Conservation (phyloP, 2,113 vertebrate species). For the Scalopus aquaticus region DNA sequence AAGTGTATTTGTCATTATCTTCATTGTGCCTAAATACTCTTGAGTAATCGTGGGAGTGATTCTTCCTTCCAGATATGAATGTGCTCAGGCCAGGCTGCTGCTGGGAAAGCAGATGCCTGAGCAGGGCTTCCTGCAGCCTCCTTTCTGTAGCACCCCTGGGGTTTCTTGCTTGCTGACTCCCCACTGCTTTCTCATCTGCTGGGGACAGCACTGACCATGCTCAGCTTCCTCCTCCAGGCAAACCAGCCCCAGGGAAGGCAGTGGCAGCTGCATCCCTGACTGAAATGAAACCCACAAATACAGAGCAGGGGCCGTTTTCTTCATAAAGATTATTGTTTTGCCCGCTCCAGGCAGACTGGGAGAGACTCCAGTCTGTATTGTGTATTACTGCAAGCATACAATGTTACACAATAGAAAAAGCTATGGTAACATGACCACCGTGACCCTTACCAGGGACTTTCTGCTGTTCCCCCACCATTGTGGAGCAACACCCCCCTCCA, state of each 20-base stretch:
- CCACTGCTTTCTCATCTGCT: background rate
- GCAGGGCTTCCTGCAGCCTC: background rate
- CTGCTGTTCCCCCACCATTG: too few relatives aligned
- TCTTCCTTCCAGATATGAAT: background rate
- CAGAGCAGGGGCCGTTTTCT: background rate
- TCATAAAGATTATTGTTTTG: background rate
- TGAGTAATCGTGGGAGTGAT: background rate
- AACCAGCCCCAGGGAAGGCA: background rate
- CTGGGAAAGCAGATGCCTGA: background rate
- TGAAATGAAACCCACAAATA: background rate
- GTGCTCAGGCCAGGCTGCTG: background rate
- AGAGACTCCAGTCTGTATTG: background rate
- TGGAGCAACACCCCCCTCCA: background rate
- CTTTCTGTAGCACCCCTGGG: background rate
- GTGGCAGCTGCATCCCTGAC: background rate
- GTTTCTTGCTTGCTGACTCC: too few relatives aligned
- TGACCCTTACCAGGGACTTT: background rate
- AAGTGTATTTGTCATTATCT: background rate
- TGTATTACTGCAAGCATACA: background rate
- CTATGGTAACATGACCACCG: background rate
- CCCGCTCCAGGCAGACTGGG: background rate
- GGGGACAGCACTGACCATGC: background rate
- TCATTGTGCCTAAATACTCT: background rate
- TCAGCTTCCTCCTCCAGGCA: conserved; percentile 23
- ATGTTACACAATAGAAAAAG: background rate